Base-by-base conservation (phyloP, 2,888 invertebrate species). In the Caenorhabditis sinica region DNA sequence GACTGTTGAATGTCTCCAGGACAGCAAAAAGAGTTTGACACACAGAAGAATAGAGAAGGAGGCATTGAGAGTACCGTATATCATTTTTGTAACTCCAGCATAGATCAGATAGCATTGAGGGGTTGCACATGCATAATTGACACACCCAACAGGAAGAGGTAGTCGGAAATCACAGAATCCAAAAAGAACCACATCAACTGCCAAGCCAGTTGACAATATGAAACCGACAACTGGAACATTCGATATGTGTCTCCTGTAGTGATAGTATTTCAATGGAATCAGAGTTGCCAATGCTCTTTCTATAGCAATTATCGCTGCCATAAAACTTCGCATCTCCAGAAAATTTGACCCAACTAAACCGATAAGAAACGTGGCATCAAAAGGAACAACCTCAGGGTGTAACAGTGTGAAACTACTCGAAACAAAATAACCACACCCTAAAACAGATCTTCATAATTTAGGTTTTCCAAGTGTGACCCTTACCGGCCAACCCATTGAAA, bases 301-400 rank as follows among this genome's bases (percentile, higher is more conserved):
- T 17, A 79, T 30, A 0, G 79, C 51, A 8, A 79, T 79, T n/a
- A 79, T 45, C 0, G 79, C 79, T 2, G 79, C 79, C 9, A 79
- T 63, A 25, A 79, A 79, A 40, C 79, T 71, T 43, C 79, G 17
- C 79, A 79, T 79, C 23, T 71, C 79, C 0, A 71, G 53, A 17
- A 79, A 65, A 15, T 71, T 71, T 0, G 63, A 56, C 8, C 43
- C 63, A 4, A 79, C 13, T 9, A 79, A 30, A 4, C 63, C 79
- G 2, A 65, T 15, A 17, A 79, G 4, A 56, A 79, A 79, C 9
- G 79, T 36, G 20, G 56, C 51, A 8, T 79, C 79, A 25, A 71
- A 71, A 2, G 79, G 71, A 6, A 71, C 23, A 17, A 77, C 28
- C 2, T 71, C 61, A 9, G 61, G 56, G 25, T 36, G 63, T 1